Evolutionary conservation across 1,140 invertebrate species (phyloP), one percentile per base, ranked within the genome.

Genomic region (Scaptodrosophila lebanonensis): DNA sequence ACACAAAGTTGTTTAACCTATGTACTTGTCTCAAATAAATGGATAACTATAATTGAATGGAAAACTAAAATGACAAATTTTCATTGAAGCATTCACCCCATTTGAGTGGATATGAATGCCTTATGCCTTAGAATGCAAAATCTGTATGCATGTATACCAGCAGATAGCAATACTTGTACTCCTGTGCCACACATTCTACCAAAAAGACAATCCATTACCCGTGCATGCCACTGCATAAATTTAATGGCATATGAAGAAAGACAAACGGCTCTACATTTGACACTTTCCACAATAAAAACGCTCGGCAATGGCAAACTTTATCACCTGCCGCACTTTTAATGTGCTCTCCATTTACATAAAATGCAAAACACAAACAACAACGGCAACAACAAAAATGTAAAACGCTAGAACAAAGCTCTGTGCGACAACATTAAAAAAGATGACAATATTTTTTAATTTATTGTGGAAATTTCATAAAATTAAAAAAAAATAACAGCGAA

Each of bases 391-490:
- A 4, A 11, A 6, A 11, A 1, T 13, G 29, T 6, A 61, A 20
- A 40, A 35, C 7, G 18, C 1, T 18, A 43, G 13, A 32, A 47
- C 25, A 49, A 66, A 72, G 68, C 68, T 43, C 66, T 47, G 51
- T 36, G 32, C 18, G 40, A 27, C 13, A 38, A 44, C 56, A 52
- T 52, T 62, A 58, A 68, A 66, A 60, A 70, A 59, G 58, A 63
- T 59, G 53, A 73, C 75, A 82, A 77, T 77, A 73, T 82, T 79
- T 79, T 75, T 75, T 82, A 79, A 82, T 82, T 79, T 82, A 82
- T 82, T 79, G 69, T 65, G 60, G 69, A 73, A 75, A 69, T 82
- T 82, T 82, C 56, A 75, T 82, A 82, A 77, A 66, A 77, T 52
- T 61, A 54, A 77, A 59, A 68, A 42, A 18, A 29, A 45, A 43